Evolutionary conservation across 2,888 invertebrate genomes (phyloP), one percentile per base, ranked within the genome.

Genomic region (Dusona sp.): DNA sequence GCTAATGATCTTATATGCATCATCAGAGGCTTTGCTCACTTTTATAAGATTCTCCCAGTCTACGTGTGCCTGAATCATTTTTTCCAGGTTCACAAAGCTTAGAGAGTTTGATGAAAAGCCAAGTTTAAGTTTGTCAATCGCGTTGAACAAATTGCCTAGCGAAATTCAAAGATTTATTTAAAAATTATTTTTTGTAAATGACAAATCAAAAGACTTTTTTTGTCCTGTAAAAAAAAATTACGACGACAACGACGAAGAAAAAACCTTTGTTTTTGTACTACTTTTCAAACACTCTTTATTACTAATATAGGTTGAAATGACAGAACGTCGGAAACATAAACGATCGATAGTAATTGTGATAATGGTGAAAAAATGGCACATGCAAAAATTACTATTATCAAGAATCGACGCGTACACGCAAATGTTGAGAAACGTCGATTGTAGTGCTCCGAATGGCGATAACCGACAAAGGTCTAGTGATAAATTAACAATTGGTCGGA

Each of bases 1-100:
- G 68, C 86, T 83, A 83, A 86, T 83, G 86, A 86, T 81, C 83
- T 78, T 48, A 75, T 73, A 77, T 83, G 83, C 77, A 83, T 86
- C 83, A 86, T 86, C 82, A 68, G 25, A 33, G 75, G 38, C 72
- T 65, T 51, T 36, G 36, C 51, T 51, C 48, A 48, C 19, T 65
- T 80, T 80, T 73, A 51, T 54, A 51, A 67, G 22, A 45, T 54
- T 78, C 75, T 75, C 29, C 25, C 11, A 57, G 57, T 38, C 74
- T 25, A 11, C 65, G 11, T 22, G 22, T 22, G 42, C 42, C 68
- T 42, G 22, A 42, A 42, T 42, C 68, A 68, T 68, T 42, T 68
- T 42, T 7, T 22, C 22, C 11, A 65, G 42, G 22, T 33, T 22
- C 68, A 22, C 42, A 68, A 42, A 4, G 13, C 67, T 68, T 25